Evolutionary conservation across 2,797 vertebrate genomes (phyloP).

Genomic region (Diglossa cyanea): DNA sequence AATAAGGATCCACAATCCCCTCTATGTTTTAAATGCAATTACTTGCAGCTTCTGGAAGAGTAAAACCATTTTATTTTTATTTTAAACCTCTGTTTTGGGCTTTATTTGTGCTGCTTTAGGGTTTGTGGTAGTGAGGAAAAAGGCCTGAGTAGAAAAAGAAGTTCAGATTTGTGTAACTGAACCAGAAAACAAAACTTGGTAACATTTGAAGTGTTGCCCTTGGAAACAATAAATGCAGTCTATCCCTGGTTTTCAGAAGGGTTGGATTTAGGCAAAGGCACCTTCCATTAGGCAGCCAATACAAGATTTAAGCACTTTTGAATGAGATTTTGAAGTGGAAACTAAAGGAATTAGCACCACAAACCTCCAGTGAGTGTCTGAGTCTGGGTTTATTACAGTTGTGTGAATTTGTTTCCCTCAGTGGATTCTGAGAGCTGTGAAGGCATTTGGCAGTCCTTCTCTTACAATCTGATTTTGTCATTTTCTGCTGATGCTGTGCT

Average conservation of each 20-base stretch:
- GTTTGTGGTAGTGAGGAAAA: background rate
- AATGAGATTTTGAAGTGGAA: slow-evolving; percentile 29
- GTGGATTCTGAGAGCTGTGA: slow-evolving; percentile 13
- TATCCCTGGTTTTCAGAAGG: background rate
- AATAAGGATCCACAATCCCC: background rate
- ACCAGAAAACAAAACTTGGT: background rate
- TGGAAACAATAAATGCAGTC: slow-evolving; percentile 29
- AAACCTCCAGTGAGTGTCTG: background rate
- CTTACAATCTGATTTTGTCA: slow-evolving; percentile 39
- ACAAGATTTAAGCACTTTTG: background rate
- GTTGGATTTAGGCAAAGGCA: background rate
- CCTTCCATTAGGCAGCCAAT: background rate
- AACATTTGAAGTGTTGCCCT: slow-evolving; percentile 10
- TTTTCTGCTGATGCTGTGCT: slow-evolving; percentile 56
- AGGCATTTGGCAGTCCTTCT: slow-evolving; percentile 18
- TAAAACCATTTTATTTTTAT: background rate
- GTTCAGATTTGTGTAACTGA: background rate
- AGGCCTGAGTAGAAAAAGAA: background rate
- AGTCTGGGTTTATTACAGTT: slow-evolving; percentile 18
- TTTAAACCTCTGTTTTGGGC: background rate
- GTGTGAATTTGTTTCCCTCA: slow-evolving; percentile 23
- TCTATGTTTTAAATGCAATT: background rate
- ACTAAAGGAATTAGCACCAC: slow-evolving; percentile 18
- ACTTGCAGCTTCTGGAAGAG: background rate
- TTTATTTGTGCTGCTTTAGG: background rate